These are phyloP conservation scores for Bombus ignitus DNA, from an alignment of 1,140 invertebrate species.

Conservation along the genomic window DNA sequence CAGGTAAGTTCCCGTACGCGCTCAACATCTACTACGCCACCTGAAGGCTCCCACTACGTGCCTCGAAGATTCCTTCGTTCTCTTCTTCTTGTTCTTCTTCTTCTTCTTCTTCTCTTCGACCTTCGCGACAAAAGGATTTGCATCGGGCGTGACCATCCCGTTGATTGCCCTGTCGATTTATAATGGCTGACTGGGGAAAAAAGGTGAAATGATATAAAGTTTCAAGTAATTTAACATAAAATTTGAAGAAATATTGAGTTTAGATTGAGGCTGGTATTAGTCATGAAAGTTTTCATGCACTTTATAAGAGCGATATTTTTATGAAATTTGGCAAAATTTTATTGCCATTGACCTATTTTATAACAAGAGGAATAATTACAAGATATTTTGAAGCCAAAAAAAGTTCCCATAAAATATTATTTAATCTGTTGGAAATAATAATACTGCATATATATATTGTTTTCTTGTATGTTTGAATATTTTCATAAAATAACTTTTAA, in stretches of 20 bases:
- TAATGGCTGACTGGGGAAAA: no score
- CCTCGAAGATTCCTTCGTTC: slow-evolving; percentile 44
- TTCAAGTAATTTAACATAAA: background rate
- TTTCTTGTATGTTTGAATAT: no score
- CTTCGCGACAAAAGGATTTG: slow-evolving; percentile 23
- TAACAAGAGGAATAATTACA: no score
- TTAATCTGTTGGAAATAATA: no score
- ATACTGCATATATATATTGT: no score
- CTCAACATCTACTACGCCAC: slow-evolving; percentile 76
- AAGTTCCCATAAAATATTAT: no score
- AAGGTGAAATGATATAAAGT: background rate
- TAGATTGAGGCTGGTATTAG: no score
- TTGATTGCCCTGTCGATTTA: slow-evolving; percentile 28
- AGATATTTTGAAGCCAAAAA: no score
- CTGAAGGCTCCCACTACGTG: slow-evolving; percentile 59
- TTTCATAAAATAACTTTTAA: no score
- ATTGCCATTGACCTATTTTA: no score
- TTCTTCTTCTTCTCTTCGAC: slow-evolving; percentile 11
- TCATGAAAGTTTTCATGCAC: background rate
- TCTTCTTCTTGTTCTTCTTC: slow-evolving; percentile 33
- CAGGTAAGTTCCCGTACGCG: slow-evolving; percentile 86
- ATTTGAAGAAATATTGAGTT: background rate
- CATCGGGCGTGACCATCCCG: slow-evolving; percentile 32
- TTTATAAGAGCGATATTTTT: background rate
- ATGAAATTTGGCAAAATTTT: background rate